These are phyloP conservation scores for Carettochelys insculpta DNA, from an alignment of 2,113 vertebrate genomes.

Conservation along the genomic window DNA sequence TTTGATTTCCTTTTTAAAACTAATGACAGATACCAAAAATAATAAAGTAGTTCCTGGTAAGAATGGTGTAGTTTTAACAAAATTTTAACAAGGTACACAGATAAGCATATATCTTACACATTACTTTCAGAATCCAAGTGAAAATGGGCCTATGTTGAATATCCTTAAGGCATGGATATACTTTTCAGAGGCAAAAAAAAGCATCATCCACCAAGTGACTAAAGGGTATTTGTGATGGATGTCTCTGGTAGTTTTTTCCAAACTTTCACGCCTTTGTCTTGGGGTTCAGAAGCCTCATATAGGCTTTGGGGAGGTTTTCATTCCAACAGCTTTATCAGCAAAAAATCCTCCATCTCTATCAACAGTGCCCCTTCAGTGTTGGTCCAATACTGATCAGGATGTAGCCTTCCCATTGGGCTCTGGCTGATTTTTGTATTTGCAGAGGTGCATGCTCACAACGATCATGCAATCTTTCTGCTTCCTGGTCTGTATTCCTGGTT, in stretches of 20 bases:
- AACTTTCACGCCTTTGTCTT: too few relatives aligned
- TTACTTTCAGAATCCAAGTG: neutral
- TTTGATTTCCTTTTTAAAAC: constrained; percentile 31
- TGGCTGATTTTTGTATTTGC: neutral
- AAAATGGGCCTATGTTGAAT: constrained; percentile 2
- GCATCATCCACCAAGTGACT: constrained; percentile 5
- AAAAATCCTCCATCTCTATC: neutral
- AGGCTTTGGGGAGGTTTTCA: neutral
- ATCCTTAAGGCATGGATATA: neutral
- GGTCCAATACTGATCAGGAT: neutral
- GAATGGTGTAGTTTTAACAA: neutral
- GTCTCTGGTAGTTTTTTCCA: too few relatives aligned
- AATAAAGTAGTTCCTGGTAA: neutral
- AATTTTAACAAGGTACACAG: neutral
- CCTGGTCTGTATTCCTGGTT: neutral
- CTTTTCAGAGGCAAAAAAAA: constrained; percentile 1
- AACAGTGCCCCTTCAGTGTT: neutral
- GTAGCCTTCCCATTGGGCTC: neutral
- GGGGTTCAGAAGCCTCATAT: neutral
- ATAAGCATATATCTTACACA: constrained; percentile 1
- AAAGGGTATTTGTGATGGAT: neutral
- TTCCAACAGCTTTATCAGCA: neutral
- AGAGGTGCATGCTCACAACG: neutral
- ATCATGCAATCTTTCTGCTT: neutral
- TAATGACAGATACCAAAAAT: constrained; percentile 37